Evolutionary conservation across 2,888 invertebrate species (phyloP).

Genomic region (Punctoribates punctum): DNA sequence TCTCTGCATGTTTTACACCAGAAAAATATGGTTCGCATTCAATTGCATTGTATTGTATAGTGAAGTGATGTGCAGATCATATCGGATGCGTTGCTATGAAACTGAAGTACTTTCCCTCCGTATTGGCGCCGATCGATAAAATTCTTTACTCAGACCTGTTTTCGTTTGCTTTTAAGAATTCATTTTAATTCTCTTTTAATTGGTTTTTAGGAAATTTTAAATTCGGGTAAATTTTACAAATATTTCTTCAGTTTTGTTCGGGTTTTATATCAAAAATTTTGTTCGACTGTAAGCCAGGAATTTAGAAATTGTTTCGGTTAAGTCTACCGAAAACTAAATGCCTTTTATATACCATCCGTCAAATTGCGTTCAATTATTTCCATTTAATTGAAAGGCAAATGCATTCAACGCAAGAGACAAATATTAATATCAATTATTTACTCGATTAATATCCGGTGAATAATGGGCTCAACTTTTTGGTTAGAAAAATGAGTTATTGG

Average conservation of each 20-base stretch:
- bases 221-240: too few relatives aligned
- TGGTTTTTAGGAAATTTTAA: neutral
- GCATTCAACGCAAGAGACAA: too few relatives aligned
- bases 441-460: too few relatives aligned
- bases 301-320: too few relatives aligned
- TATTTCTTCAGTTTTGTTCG: neutral
- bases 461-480: too few relatives aligned
- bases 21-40: constrained; percentile 13
- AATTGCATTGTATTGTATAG: constrained; percentile 14
- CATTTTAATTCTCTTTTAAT: neutral
- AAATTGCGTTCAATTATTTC: too few relatives aligned
- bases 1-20: constrained; percentile 10
- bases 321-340: too few relatives aligned
- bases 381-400: too few relatives aligned
- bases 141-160: neutral
- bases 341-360: too few relatives aligned
- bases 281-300: too few relatives aligned
- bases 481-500: too few relatives aligned
- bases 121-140: neutral
- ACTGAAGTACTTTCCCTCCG: constrained; percentile 19
- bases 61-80: constrained; percentile 34
- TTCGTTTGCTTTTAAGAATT: neutral
- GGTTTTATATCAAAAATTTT: neutral
- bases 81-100: constrained; percentile 39
- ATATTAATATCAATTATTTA: too few relatives aligned